phyloP scores from a whole-genome alignment of 2,113 vertebrate genomes.

The Verasper variegatus region DNA sequence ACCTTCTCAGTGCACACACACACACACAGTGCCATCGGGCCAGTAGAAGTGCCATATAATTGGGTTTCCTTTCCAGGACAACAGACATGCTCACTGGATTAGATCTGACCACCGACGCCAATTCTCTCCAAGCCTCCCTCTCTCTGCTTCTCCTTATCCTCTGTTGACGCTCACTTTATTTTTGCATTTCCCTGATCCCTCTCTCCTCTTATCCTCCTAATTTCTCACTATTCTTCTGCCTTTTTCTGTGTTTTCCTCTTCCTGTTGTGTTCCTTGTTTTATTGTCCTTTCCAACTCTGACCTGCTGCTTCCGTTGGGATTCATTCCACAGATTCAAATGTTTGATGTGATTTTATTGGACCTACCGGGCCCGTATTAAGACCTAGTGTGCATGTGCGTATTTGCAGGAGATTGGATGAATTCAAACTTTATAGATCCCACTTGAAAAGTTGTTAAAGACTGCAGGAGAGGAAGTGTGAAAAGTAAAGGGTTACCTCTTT shows the following conservation, averaged over 20 bases:
- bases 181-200: constrained; percentile 42
- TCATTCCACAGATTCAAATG: not conserved
- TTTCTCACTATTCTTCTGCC: not conserved
- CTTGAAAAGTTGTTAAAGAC: not conserved
- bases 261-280: not conserved
- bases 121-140: constrained; percentile 67
- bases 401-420: constrained; percentile 17
- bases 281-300: constrained; percentile 20
- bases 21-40: constrained; percentile 64
- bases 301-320: not conserved
- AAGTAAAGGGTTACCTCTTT: constrained; percentile 52
- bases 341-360: not conserved
- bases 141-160: constrained; percentile 50
- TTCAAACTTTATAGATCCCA: constrained; percentile 46
- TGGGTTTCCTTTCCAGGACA: constrained; percentile 86
- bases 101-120: constrained; percentile 76
- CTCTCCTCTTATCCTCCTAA: constrained; percentile 19
- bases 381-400: constrained; percentile 5
- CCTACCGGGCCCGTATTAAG: not conserved
- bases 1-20: constrained; percentile 66
- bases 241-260: constrained; percentile 1
- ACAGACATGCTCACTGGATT: constrained; percentile 81
- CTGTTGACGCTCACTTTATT: not conserved
- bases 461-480: too few species aligned
- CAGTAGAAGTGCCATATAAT: constrained; percentile 84